Conservation (phyloP, 2,888 invertebrate genomes). For the Brachyopa scutellaris region DNA sequence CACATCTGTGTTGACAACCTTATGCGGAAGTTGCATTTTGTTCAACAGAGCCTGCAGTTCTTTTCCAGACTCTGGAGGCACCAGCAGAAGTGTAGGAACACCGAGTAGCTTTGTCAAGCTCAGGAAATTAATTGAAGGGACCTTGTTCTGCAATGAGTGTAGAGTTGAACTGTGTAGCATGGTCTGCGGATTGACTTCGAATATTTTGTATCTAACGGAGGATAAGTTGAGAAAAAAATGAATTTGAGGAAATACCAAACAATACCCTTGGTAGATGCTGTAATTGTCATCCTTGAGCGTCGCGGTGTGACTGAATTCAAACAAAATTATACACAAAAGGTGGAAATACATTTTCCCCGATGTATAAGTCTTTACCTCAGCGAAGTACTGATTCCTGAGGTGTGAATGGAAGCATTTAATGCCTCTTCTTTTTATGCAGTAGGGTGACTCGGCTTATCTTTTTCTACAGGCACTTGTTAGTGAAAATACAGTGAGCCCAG, state of each 20-base stretch:
- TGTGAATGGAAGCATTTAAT: too few species aligned
- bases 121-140: constrained; percentile 33
- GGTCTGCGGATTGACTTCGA: constrained; percentile 37
- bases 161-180: constrained; percentile 12
- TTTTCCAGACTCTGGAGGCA: constrained; percentile 33
- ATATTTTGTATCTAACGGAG: constrained; percentile 48
- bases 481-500: too few species aligned
- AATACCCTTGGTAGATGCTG: constrained; percentile 59
- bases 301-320: background rate
- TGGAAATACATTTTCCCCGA: constrained; percentile 19
- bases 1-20: constrained; percentile 28
- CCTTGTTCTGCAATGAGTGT: background rate
- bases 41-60: constrained; percentile 18
- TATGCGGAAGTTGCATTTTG: constrained; percentile 6
- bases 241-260: too few species aligned
- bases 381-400: background rate
- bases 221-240: too few species aligned
- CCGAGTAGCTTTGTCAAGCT: constrained; percentile 25
- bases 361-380: background rate
- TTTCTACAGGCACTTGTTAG: too few species aligned
- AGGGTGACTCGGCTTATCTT: too few species aligned
- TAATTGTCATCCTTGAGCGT: constrained; percentile 45
- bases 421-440: too few species aligned
- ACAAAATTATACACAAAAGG: background rate
- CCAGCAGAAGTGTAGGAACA: constrained; percentile 30